phyloP scores from a whole-genome alignment of 2,797 vertebrate genomes.

The Galago senegalensis region DNA sequence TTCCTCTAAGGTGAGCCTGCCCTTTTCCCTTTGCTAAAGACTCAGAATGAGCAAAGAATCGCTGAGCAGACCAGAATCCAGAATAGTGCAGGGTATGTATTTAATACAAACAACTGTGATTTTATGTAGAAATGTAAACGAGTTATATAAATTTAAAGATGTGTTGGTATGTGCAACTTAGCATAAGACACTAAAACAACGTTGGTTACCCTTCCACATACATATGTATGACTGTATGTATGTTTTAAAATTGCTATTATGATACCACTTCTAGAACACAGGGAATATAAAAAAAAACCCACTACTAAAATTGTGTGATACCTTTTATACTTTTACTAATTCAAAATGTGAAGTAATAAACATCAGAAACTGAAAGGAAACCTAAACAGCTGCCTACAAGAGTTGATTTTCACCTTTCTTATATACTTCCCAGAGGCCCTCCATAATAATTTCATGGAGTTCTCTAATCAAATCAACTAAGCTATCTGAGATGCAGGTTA shows the following conservation, averaged over 20 bases:
- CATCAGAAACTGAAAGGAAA: slow-evolving; percentile 28
- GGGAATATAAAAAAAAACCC: background rate
- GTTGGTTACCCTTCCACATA: background rate
- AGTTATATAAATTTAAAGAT: background rate
- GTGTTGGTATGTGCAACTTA: background rate
- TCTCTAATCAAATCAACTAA: slow-evolving; percentile 45
- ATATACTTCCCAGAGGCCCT: background rate
- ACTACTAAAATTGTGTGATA: background rate
- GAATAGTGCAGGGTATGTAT: background rate
- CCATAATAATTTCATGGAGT: slow-evolving; percentile 49
- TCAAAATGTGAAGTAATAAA: slow-evolving; percentile 50
- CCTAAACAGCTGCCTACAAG: background rate
- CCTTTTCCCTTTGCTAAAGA: background rate
- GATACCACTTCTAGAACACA: background rate
- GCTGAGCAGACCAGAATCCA: slow-evolving; percentile 6
- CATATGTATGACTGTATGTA: background rate
- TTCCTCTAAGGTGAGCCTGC: background rate
- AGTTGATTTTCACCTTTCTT: slow-evolving; percentile 25
- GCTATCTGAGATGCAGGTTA: background rate
- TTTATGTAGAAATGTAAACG: background rate
- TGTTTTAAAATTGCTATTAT: background rate
- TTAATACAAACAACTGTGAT: background rate
- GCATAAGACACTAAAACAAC: slow-evolving; percentile 33
- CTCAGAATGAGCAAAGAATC: background rate
- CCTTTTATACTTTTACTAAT: slow-evolving; percentile 22